Evolutionary conservation across 2,113 vertebrate species (phyloP).

Genomic region (Burhinus oedicnemus): DNA sequence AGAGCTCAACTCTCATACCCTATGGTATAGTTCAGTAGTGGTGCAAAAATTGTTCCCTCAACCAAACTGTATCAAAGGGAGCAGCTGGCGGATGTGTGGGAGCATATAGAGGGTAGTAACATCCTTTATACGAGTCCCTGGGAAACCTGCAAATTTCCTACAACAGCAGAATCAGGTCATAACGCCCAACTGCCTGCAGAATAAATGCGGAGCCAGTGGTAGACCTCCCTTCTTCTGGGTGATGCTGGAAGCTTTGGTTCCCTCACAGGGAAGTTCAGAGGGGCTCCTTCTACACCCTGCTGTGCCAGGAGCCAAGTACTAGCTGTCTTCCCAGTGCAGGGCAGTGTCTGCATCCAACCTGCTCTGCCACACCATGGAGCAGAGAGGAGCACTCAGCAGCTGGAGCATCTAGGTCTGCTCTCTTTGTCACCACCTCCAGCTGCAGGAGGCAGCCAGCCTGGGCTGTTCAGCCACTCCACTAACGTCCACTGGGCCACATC

Average conservation of each 20-base stretch:
- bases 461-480: background rate
- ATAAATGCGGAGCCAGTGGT: background rate
- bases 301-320: background rate
- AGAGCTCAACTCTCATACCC: background rate
- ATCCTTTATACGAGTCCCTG: background rate
- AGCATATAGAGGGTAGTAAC: background rate
- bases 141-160: background rate
- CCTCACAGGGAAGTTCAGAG: background rate
- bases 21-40: background rate
- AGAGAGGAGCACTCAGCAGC: background rate
- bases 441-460: background rate
- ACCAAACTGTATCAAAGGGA: background rate
- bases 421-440: background rate
- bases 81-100: background rate
- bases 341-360: background rate
- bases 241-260: background rate
- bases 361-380: background rate
- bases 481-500: fast-evolving
- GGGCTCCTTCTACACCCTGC: background rate
- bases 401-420: background rate
- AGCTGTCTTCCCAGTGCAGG: background rate
- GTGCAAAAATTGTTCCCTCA: background rate
- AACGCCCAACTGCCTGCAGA: background rate
- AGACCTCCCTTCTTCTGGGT: background rate
- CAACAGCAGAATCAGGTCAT: too few species aligned